Evolutionary conservation across 2,888 invertebrate genomes (phyloP).

Genomic region (Perizoma flavofasciatum): DNA sequence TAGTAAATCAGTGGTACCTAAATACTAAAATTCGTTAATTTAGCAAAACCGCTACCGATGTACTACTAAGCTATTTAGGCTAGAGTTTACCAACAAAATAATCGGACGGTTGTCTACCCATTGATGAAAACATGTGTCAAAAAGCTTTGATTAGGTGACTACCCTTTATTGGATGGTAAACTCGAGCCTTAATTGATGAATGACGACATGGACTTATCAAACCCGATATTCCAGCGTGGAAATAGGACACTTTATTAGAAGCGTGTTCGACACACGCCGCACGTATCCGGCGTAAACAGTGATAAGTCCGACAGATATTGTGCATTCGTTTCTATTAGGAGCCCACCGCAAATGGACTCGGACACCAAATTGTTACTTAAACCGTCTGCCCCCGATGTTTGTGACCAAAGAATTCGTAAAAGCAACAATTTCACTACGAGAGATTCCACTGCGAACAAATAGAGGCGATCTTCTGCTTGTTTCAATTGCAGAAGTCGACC

Average conservation of each 20-base stretch:
- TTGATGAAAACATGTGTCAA: no score
- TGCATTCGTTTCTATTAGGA: conserved; percentile 71
- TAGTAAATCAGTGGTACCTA: no score
- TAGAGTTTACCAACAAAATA: no score
- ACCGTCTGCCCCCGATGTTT: conserved; percentile 26
- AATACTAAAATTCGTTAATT: no score
- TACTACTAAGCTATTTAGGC: no score
- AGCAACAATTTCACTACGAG: not conserved
- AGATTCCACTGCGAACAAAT: conserved; percentile 1
- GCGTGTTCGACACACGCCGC: conserved; percentile 48
- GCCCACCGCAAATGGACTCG: conserved; percentile 51
- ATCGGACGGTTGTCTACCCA: no score
- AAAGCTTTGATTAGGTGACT: no score
- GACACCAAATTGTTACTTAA: conserved; percentile 57
- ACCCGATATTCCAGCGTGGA: not conserved
- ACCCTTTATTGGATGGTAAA: no score
- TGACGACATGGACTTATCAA: no score
- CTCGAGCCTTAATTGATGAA: no score
- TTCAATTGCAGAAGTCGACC: no score
- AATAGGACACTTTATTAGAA: conserved; percentile 16
- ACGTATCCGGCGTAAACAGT: conserved; percentile 69
- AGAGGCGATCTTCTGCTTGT: not conserved
- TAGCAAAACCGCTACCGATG: no score
- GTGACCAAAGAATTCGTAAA: conserved; percentile 11
- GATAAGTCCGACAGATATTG: conserved; percentile 67